Evolutionary conservation across 2,797 vertebrate species (phyloP).

Genomic region (Notoglanidium macrostoma): DNA sequence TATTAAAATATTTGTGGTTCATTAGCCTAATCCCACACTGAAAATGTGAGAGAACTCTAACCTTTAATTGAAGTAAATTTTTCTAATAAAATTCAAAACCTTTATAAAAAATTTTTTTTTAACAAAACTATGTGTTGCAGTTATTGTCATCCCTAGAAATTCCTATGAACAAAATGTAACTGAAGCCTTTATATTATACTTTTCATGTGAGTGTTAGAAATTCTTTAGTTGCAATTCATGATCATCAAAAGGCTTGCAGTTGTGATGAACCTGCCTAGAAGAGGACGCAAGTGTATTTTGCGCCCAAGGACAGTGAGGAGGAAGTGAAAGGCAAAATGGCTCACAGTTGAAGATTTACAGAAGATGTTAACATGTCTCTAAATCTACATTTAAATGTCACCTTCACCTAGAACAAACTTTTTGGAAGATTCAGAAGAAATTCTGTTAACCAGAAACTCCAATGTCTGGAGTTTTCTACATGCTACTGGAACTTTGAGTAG

Average conservation of each 20-base stretch:
- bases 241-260: not conserved
- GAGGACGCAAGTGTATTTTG: not conserved
- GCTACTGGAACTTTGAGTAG: not conserved
- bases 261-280: not conserved
- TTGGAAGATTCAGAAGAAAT: not conserved
- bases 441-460: not conserved
- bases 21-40: not conserved
- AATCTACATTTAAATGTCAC: not conserved
- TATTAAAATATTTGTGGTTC: not conserved
- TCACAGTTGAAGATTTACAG: not conserved
- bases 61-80: not conserved
- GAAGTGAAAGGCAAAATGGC: not conserved
- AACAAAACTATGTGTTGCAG: not conserved
- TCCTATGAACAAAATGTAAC: not conserved
- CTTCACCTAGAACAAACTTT: not conserved
- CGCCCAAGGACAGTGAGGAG: not conserved
- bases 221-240: not conserved
- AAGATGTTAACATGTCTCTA: not conserved
- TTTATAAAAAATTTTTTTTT: not conserved
- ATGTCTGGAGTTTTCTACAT: not conserved
- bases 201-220: not conserved
- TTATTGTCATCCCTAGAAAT: not conserved
- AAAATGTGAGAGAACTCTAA: not conserved
- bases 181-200: not conserved
- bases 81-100: not conserved